Evolutionary conservation across 2,888 invertebrate species (phyloP).

Genomic region (Pseudanteris insignis): DNA sequence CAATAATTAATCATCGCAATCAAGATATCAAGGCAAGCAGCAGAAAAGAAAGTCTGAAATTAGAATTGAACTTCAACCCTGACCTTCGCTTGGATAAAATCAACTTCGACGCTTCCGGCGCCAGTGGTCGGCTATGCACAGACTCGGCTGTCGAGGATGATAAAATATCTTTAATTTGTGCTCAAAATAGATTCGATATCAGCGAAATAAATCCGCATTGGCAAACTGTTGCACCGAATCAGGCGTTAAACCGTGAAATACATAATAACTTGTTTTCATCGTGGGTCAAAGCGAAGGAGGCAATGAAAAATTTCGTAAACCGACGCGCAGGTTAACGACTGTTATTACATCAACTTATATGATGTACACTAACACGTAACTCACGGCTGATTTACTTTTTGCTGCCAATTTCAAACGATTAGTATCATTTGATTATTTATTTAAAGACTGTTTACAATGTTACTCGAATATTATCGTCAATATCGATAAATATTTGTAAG

Average conservation of each 20-base stretch:
- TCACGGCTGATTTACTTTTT: too few relatives aligned
- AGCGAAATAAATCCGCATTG: constrained; percentile 35
- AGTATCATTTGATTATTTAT: too few relatives aligned
- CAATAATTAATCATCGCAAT: background rate
- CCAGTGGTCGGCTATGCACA: constrained; percentile 15
- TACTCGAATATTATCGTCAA: too few relatives aligned
- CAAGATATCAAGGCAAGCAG: background rate
- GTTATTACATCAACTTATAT: too few relatives aligned
- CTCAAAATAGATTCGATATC: constrained; percentile 45
- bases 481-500: too few relatives aligned
- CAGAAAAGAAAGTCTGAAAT: background rate
- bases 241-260: constrained; percentile 45
- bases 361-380: too few relatives aligned
- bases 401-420: too few relatives aligned
- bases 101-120: constrained; percentile 28
- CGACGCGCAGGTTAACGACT: constrained; percentile 40
- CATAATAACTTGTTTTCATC: constrained; percentile 44
- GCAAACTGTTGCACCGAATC: constrained; percentile 30
- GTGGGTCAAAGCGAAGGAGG: constrained; percentile 27
- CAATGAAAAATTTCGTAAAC: constrained; percentile 29
- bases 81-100: constrained; percentile 14
- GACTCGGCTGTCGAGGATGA: constrained; percentile 15
- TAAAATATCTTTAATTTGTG: constrained; percentile 39
- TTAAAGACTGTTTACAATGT: too few relatives aligned
- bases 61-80: constrained; percentile 18